These are phyloP conservation scores for Chiloscyllium plagiosum DNA, from an alignment of 2,113 vertebrate genomes.

Conservation along the genomic window DNA sequence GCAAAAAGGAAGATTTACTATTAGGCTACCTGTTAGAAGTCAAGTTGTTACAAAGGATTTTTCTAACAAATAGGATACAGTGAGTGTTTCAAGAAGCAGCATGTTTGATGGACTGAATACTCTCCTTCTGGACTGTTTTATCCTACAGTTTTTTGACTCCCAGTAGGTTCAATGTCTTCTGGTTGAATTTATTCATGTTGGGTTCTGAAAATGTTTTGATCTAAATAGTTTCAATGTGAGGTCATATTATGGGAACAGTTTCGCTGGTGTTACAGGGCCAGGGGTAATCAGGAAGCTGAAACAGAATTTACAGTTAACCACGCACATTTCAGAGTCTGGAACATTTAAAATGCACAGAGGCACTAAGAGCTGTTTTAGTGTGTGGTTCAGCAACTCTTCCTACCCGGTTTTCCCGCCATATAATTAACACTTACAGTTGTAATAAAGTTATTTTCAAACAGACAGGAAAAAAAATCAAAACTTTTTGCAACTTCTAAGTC, in stretches of 20 bases:
- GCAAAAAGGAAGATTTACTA: neutral
- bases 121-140: neutral
- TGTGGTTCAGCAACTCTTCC: neutral
- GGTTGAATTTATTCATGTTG: neutral
- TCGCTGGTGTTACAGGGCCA: neutral
- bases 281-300: neutral
- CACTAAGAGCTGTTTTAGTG: neutral
- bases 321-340: neutral
- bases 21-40: neutral
- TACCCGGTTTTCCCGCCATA: neutral
- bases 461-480: neutral
- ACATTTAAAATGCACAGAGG: neutral
- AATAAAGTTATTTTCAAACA: neutral
- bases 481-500: neutral
- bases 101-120: neutral
- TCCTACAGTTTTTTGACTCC: neutral
- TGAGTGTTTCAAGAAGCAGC: neutral
- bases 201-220: slow-evolving; percentile 24
- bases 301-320: neutral
- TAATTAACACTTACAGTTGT: neutral
- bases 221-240: neutral
- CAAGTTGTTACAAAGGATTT: neutral
- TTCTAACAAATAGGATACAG: neutral
- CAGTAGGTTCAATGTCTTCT: neutral
- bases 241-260: neutral